Evolutionary conservation across 2,797 vertebrate species (phyloP).

Genomic region (Muraenolepis orangiensis): DNA sequence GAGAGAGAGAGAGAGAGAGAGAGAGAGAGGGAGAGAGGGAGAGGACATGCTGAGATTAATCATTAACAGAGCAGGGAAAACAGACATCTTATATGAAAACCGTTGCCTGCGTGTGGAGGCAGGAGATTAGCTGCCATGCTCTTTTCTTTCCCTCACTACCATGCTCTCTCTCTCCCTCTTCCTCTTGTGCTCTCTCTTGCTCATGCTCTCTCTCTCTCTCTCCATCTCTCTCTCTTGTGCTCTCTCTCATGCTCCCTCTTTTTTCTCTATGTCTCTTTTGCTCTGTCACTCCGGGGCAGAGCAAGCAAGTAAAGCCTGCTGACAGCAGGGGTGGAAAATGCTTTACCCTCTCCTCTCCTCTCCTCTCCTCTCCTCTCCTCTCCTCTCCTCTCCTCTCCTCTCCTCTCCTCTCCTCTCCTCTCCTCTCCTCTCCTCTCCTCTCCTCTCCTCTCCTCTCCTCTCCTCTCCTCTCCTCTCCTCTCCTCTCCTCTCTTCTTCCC

Average conservation of each 20-base stretch:
- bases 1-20: too few species aligned
- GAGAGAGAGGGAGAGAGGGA: too few species aligned
- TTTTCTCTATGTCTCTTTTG: slow-evolving; percentile 32
- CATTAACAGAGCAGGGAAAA: not conserved
- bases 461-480: not conserved
- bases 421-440: not conserved
- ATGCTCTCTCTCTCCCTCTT: not conserved
- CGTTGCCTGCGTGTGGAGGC: not conserved
- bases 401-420: not conserved
- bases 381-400: not conserved
- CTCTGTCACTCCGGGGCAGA: slow-evolving; percentile 51
- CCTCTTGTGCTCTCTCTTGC: slow-evolving; percentile 24
- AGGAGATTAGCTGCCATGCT: slow-evolving; percentile 40
- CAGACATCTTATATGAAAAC: not conserved
- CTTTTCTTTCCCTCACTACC: slow-evolving; percentile 43
- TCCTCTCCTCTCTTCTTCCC: not conserved
- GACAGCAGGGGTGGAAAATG: slow-evolving; percentile 33
- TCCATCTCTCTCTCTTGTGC: slow-evolving; percentile 8
- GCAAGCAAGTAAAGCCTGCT: slow-evolving; percentile 45
- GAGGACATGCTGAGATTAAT: too few species aligned
- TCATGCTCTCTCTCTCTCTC: slow-evolving; percentile 24
- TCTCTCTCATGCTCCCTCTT: slow-evolving; percentile 10
- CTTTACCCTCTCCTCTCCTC: not conserved
- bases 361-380: not conserved
- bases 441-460: not conserved